Evolutionary conservation across 2,113 vertebrate genomes (phyloP).

Genomic region (Crotalus helleri): DNA sequence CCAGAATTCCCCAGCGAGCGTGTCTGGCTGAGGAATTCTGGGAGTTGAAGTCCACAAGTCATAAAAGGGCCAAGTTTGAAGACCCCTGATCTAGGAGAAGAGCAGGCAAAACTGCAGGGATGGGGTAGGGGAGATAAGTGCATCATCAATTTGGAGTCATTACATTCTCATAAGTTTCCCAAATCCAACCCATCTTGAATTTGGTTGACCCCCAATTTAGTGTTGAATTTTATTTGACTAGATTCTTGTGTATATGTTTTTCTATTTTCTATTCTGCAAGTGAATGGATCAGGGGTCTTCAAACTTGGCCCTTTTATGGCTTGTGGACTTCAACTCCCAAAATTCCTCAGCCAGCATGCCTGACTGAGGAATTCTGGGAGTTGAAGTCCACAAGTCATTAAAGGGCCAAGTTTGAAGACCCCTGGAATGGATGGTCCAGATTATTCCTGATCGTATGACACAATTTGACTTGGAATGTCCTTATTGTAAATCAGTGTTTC

Average conservation of each 20-base stretch:
- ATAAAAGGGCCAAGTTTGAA: too few relatives aligned
- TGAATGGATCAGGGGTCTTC: background rate
- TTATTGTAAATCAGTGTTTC: background rate
- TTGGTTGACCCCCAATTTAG: background rate
- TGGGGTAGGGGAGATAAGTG: too few relatives aligned
- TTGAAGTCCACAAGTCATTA: too few relatives aligned
- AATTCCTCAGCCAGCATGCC: too few relatives aligned
- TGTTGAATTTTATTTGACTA: background rate
- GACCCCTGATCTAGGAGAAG: background rate
- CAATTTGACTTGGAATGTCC: background rate
- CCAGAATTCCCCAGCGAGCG: too few relatives aligned
- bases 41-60: too few relatives aligned
- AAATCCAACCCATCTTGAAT: background rate
- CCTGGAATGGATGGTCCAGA: background rate
- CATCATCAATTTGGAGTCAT: background rate
- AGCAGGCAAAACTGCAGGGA: background rate
- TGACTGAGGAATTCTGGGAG: too few relatives aligned
- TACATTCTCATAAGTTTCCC: background rate
- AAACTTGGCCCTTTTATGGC: too few relatives aligned
- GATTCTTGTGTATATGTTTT: background rate
- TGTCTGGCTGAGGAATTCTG: too few relatives aligned
- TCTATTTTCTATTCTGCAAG: background rate
- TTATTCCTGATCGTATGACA: background rate
- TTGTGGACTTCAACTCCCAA: too few relatives aligned
- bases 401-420: too few relatives aligned